Base-by-base conservation (phyloP, 1,140 invertebrate species). In the Lepidurus apus region DNA sequence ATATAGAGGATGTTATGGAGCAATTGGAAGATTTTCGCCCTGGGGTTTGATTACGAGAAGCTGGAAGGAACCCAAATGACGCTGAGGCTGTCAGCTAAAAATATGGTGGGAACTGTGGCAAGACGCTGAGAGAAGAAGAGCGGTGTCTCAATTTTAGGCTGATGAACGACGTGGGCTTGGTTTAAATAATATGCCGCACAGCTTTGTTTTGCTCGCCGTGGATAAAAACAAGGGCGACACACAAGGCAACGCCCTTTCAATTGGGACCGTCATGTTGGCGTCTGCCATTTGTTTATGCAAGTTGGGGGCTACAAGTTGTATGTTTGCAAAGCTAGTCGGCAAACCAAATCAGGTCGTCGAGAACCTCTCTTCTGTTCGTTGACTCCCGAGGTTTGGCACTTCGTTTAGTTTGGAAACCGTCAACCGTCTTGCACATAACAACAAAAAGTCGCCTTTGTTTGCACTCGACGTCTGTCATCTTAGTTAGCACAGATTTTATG, bases 221-320 rank as follows among this genome's bases (percentile, higher is more conserved):
- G 13, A 7, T 7, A 65, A 65, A 65, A 65, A 65, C 17, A 17
- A 65, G 17, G 53, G 53, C 53, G 53, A 65, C 53, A 65, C 21
- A 11, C 34, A 65, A 65, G 53, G 53, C 53, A 65, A 65, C 53
- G 53, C 53, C 53, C 53, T 65, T 65, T 65, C 53, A 65, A 65
- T 65, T 34, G 53, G 53, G 53, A n/a, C 21, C 53, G 53, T 65
- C 53, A 65, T 11, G 53, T 65, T 65, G 53, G 53, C 53, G 53
- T 65, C 53, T 65, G 53, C 53, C 53, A 21, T 65, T n/a, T 65
- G 53, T 65, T 65, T 65, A 65, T 65, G 53, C 53, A 65, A 21
- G 53, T 65, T 65, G 21, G 17, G 53, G 53, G 21, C 53, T 65
- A 65, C 53, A 65, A 65, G 53, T 65, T 65, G 53, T 65, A 65